phyloP scores from a whole-genome alignment of 23 tunicate genomes.

The Ascidia mentula region DNA sequence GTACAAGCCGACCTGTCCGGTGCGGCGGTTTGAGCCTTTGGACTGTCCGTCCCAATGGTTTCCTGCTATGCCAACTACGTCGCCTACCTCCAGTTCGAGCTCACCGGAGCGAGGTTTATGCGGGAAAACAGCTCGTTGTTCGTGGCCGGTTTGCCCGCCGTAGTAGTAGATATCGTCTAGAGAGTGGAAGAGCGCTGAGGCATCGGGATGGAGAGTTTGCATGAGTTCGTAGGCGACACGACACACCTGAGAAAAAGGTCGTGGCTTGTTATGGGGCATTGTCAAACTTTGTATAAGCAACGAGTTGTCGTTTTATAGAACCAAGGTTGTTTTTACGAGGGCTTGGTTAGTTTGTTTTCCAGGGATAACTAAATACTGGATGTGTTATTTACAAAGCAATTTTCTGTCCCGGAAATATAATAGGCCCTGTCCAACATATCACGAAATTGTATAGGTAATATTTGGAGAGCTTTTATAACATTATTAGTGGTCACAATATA shows the following conservation, averaged over 20 bases:
- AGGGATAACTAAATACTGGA: no score
- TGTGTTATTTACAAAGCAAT: no score
- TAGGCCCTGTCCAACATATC: no score
- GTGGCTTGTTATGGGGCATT: no score
- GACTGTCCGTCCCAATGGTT: slow-evolving; percentile 96
- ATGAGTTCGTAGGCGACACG: slow-evolving; percentile 84
- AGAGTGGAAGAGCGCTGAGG: slow-evolving; percentile 46
- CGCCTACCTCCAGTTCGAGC: slow-evolving; percentile 64
- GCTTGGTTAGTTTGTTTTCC: no score
- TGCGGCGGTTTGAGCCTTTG: slow-evolving; percentile 63
- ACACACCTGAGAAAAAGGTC: slow-evolving; percentile 65
- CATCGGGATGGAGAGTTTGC: slow-evolving; percentile 85
- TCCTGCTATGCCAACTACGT: slow-evolving; percentile 63
- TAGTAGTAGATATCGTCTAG: slow-evolving; percentile 88
- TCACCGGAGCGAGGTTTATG: slow-evolving; percentile 31
- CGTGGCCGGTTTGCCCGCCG: slow-evolving; percentile 74
- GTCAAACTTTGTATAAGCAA: no score
- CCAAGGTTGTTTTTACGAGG: no score
- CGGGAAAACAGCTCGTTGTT: slow-evolving; percentile 38
- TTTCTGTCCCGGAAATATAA: no score
- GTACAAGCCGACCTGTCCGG: slow-evolving; percentile 55
- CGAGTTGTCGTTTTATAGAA: no score
- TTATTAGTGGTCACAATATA: no score
- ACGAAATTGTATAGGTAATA: no score
- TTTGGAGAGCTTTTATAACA: no score